These are phyloP conservation scores for Pachyramphus minor DNA, from an alignment of 2,113 vertebrate genomes.

Conservation along the genomic window DNA sequence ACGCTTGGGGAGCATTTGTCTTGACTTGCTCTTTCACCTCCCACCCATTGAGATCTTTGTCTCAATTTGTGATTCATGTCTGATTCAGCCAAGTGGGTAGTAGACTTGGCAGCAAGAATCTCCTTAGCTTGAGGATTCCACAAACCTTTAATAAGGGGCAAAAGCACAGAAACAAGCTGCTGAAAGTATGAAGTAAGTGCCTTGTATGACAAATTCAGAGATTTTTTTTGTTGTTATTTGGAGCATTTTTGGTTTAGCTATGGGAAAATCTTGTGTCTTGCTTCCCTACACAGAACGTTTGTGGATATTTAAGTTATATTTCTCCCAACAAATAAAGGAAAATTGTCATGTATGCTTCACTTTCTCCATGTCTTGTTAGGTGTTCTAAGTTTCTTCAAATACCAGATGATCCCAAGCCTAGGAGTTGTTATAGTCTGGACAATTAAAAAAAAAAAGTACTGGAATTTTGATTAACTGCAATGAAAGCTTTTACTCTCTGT, in stretches of 20 bases:
- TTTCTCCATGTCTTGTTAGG: not conserved
- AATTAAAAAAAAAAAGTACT: not conserved
- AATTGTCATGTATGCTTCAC: not conserved
- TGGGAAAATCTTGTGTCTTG: not conserved
- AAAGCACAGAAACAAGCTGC: not conserved
- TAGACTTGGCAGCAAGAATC: conserved; percentile 22
- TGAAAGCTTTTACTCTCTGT: not conserved
- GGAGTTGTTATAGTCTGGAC: not conserved
- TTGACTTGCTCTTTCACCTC: conserved; percentile 53
- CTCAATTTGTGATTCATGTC: conserved; percentile 40
- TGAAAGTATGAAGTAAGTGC: not conserved
- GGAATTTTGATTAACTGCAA: not conserved
- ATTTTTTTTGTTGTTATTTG: not conserved
- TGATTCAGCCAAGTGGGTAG: conserved; percentile 57
- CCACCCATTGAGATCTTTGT: conserved; percentile 53
- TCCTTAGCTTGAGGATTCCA: conserved; percentile 7
- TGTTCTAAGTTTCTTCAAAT: not conserved
- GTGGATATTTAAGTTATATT: not conserved
- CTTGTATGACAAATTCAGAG: not conserved
- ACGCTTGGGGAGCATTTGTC: not conserved
- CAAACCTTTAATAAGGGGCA: conserved; percentile 12
- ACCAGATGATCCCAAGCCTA: not conserved
- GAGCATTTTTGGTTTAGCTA: not conserved
- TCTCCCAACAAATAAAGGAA: not conserved
- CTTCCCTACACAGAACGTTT: not conserved